Evolutionary conservation across 2,797 vertebrate genomes (phyloP), one percentile per base, ranked within the genome.

Genomic region (Clarias pachynema): DNA sequence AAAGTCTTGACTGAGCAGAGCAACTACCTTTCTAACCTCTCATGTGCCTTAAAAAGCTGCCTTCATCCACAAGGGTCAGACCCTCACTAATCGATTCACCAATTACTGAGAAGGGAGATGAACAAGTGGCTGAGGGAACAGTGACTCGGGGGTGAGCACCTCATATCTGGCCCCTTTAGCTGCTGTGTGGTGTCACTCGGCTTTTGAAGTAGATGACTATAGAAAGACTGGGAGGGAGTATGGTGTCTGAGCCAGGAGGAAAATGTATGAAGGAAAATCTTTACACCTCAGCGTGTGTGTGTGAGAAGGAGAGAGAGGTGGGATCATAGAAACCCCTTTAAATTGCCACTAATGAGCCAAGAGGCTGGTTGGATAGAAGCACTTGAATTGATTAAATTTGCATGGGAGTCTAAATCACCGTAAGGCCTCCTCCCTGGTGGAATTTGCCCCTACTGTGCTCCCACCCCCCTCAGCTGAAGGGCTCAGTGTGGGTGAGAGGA

Each of bases 331-430:
- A 93, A 93, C 93, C 92, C 92, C 92, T 95, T 94, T 93, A 96
- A 95, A 95, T 95, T 95, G 94, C 93, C 68, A 92, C 94, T 96
- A 96, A 96, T 96, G 95, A 96, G 95, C 92, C 93, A 88, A 90
- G 84, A 94, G 93, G 94, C 89, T 89, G 89, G 90, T 93, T 95
- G 93, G 93, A 88, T 91, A 95, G 94, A 95, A 93, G 92, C 94
- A 95, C 95, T 96, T 91, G 91, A 95, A 96, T 95, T 96, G 95
- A 96, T 96, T 96, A 96, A 96, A 96, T 96, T 96, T 95, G 95
- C 95, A 96, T 96, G 93, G 94, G 91, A 95, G 95, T 92, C 94
- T 95, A 95, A 96, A 95, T 96, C 94, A 95, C 90, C 92, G 92
- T 88, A 89, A 93, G 93, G 92, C 91, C 92, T 94, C 91, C 90